Conservation (phyloP, 2,888 invertebrate species). For the Chloroclysta siterata region DNA sequence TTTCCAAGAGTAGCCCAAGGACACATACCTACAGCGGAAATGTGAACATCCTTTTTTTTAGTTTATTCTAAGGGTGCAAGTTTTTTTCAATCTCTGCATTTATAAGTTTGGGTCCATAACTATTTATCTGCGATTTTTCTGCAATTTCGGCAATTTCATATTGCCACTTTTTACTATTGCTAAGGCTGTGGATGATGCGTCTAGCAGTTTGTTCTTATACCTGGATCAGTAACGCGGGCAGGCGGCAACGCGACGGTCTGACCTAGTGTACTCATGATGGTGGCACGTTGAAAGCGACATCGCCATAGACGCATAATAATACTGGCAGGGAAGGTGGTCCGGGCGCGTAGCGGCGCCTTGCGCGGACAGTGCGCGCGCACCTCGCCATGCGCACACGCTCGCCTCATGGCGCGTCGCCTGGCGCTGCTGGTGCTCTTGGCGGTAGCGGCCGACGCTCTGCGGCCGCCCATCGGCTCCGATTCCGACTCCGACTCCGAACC, state of each 20-base stretch:
- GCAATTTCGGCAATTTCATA: too few species aligned
- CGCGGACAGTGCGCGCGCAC: conserved; percentile 80
- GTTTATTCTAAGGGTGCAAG: too few species aligned
- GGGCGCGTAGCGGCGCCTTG: conserved; percentile 42
- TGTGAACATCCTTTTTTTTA: too few species aligned
- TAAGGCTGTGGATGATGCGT: too few species aligned
- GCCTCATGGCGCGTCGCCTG: conserved; percentile 82
- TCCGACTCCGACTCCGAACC: conserved; percentile 67
- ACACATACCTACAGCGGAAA: too few species aligned
- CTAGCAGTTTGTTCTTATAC: too few species aligned
- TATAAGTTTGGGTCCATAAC: too few species aligned
- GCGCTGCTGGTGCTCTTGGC: conserved; percentile 79
- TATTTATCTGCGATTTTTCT: too few species aligned
- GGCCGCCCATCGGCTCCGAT: conserved; percentile 52
- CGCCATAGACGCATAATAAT: conserved; percentile 60
- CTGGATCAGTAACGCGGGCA: neutral
- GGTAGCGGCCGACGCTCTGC: conserved; percentile 66
- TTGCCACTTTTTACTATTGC: too few species aligned
- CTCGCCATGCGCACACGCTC: conserved; percentile 83
- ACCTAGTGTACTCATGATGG: conserved; percentile 61
- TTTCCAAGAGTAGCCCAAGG: too few species aligned
- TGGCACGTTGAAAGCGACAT: conserved; percentile 76
- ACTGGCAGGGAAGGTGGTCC: conserved; percentile 73
- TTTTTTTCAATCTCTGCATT: too few species aligned
- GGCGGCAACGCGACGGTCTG: conserved; percentile 52